Evolutionary conservation across 2,888 invertebrate genomes (phyloP).

Genomic region (Seira ritae): DNA sequence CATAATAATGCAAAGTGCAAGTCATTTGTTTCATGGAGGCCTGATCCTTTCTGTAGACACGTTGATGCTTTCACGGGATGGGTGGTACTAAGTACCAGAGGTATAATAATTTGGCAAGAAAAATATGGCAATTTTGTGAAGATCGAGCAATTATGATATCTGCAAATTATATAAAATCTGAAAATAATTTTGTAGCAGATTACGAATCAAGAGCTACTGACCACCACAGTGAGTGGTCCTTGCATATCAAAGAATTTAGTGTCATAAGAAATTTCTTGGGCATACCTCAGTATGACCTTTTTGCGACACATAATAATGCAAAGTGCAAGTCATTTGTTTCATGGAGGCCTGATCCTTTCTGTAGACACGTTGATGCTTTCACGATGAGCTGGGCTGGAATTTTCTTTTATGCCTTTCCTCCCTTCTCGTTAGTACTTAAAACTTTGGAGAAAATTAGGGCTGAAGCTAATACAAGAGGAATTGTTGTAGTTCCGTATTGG

Average conservation of each 20-base stretch:
- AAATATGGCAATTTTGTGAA: constrained; percentile 56
- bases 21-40: constrained; percentile 32
- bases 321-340: constrained; percentile 35
- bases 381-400: constrained; percentile 18
- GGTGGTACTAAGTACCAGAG: too few species aligned
- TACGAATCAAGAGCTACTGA: constrained; percentile 11
- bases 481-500: constrained; percentile 49
- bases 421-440: constrained; percentile 25
- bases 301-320: constrained; percentile 26
- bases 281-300: constrained; percentile 34
- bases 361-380: constrained; percentile 37
- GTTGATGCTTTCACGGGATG: constrained; percentile 51
- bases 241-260: too few species aligned
- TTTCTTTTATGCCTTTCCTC: constrained; percentile 48
- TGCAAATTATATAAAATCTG: constrained; percentile 31
- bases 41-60: constrained; percentile 14
- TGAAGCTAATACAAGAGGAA: constrained; percentile 15
- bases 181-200: constrained; percentile 35
- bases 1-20: constrained; percentile 19
- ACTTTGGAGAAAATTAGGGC: constrained; percentile 25
- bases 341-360: constrained; percentile 34
- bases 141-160: constrained; percentile 7
- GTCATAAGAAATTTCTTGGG: too few species aligned
- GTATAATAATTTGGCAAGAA: too few species aligned
- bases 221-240: constrained; percentile 34